These are phyloP conservation scores for Ostrea denselamellosa DNA, from an alignment of 1,140 invertebrate genomes.

Conservation along the genomic window DNA sequence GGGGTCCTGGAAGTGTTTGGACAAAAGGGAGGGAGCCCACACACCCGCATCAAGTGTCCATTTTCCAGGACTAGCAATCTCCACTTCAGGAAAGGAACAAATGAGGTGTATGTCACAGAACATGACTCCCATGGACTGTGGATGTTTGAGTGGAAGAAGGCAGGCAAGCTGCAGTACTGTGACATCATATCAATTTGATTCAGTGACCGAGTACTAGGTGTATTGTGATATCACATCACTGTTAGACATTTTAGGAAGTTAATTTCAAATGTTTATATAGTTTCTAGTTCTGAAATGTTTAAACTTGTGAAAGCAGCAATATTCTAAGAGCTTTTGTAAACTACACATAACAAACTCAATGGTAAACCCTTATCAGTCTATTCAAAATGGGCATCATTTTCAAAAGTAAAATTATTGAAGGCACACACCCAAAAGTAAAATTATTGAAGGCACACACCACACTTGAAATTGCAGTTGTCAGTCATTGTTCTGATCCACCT, in stretches of 20 bases:
- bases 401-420: no score
- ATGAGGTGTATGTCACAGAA: constrained; percentile 73
- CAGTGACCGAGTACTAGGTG: neutral
- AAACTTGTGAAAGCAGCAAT: no score
- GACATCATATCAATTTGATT: constrained; percentile 51
- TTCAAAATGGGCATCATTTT: no score
- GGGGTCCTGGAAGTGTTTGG: constrained; percentile 72
- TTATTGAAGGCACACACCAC: no score
- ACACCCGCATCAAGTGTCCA: constrained; percentile 70
- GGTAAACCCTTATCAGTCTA: no score
- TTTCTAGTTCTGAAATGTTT: no score
- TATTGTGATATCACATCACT: neutral
- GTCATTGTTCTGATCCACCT: no score
- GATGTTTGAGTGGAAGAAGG: constrained; percentile 73
- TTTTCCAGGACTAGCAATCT: constrained; percentile 73
- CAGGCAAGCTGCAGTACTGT: constrained; percentile 73
- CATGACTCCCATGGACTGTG: constrained; percentile 73
- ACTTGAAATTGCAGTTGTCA: no score
- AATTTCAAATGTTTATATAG: no score
- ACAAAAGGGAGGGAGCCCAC: constrained; percentile 67
- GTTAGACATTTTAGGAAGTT: neutral
- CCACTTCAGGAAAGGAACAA: constrained; percentile 69
- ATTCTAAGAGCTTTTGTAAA: no score
- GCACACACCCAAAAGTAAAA: no score
- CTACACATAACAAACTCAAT: no score